Base-by-base conservation (phyloP, 2,797 vertebrate genomes). In the Phoebastria nigripes region DNA sequence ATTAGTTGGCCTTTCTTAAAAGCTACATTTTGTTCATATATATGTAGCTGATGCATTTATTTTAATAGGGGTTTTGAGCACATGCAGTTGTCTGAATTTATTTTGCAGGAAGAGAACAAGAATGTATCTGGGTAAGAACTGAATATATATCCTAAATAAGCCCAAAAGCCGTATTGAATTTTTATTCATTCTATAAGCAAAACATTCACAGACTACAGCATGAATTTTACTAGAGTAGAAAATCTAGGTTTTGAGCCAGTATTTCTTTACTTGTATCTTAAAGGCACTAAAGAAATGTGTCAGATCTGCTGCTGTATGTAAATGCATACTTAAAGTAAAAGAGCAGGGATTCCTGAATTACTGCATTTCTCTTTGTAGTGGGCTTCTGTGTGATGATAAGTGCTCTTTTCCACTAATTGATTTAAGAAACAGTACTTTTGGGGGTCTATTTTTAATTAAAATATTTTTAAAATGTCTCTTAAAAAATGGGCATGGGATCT, bases 141-240 rank as follows among this genome's bases (percentile, higher is more conserved):
- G 76, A 94, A 74, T 91, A 58, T 67, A 72, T 76, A 80, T 51
- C 61, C 61, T 69, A 85, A 94, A 93, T 51, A 96, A 95, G 54
- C 37, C 81, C 80, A 37, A 85, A 94, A 95, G 18, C 18, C 14
- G 82, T 89, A 95, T 67, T 92, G 74, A 81, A 37, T 65, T 94
- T 92, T 95, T 74, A 93, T 82, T 89, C 72, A 76, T 96, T 89
- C 67, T 58, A 69, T 74, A 89, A 93, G 78, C 52, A 79, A 81
- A 94, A 81, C 20, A 78, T 82, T 78, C 56, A 56, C 54, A 66
- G 84, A 51, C 39, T 76, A 61, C 31, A 67, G 25, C 13, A 71
- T 47, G 63, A 81, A 67, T 94, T 96, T 87, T 61, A 37, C 65
- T 58, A 31, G 19, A 73, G 73, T 16, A 51, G 42, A 87, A 51